phyloP scores from a whole-genome alignment of 2,797 vertebrate species.

The Synaphobranchus kaupii region DNA sequence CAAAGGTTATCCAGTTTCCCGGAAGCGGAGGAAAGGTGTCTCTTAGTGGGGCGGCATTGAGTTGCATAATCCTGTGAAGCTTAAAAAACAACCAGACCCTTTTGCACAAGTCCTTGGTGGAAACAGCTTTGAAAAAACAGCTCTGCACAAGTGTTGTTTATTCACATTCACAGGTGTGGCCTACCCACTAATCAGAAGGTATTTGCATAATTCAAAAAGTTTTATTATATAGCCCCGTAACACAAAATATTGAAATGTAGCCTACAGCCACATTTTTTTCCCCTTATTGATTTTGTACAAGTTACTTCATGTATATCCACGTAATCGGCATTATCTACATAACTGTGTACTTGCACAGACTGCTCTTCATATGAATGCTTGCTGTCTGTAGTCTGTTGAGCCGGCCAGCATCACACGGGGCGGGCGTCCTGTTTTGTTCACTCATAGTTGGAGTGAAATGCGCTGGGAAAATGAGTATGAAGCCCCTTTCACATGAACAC shows the following conservation, averaged over 20 bases:
- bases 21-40: neutral
- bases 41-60: neutral
- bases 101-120: neutral
- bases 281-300: neutral
- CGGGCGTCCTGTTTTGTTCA: neutral
- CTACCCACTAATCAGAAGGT: neutral
- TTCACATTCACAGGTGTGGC: neutral
- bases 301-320: neutral
- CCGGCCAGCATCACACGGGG: no score
- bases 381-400: neutral
- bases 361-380: no score
- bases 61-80: neutral
- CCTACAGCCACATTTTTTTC: neutral
- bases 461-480: neutral
- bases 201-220: neutral
- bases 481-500: constrained; percentile 23
- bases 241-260: no score
- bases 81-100: neutral
- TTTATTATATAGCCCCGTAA: neutral
- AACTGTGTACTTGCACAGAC: neutral
- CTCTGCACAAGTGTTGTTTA: neutral
- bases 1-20: neutral
- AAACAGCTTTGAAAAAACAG: neutral
- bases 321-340: neutral
- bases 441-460: neutral